Percentiles rank a stretch among this genome's conserved stretches.
Conservation (phyloP, 2,888 invertebrate genomes). For the Hypolimnas misippus region DNA sequence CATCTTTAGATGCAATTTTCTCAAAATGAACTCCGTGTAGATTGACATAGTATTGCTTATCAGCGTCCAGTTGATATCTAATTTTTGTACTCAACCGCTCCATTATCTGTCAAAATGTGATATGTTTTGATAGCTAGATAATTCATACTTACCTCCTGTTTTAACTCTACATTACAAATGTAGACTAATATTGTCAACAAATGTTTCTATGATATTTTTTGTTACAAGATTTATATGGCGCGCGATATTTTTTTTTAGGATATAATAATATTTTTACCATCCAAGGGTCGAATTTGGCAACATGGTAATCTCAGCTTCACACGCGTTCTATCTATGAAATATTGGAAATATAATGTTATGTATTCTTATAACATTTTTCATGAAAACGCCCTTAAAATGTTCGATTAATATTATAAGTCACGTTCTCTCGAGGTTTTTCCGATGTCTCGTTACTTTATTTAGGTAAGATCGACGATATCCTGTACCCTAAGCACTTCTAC, state of each 20-base stretch:
- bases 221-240: not conserved
- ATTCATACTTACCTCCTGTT: not conserved
- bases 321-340: constrained; percentile 26
- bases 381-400: not conserved
- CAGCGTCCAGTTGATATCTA: too few species aligned
- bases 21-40: too few species aligned
- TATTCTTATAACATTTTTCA: constrained; percentile 15
- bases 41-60: too few species aligned
- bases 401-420: constrained; percentile 13
- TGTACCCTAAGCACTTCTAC: not conserved
- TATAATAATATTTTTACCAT: constrained; percentile 23
- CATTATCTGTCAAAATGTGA: too few species aligned
- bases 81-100: too few species aligned
- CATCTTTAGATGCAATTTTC: too few species aligned
- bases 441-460: not conserved
- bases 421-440: not conserved
- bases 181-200: not conserved
- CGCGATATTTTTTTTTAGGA: constrained; percentile 16
- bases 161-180: not conserved
- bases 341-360: constrained; percentile 10
- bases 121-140: too few species aligned
- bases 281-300: constrained; percentile 21
- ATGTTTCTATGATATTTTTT: constrained; percentile 1
- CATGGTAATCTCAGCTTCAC: constrained; percentile 25
- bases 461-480: too few species aligned